phyloP scores from a whole-genome alignment of 2,113 vertebrate species.

The Electrona antarctica region DNA sequence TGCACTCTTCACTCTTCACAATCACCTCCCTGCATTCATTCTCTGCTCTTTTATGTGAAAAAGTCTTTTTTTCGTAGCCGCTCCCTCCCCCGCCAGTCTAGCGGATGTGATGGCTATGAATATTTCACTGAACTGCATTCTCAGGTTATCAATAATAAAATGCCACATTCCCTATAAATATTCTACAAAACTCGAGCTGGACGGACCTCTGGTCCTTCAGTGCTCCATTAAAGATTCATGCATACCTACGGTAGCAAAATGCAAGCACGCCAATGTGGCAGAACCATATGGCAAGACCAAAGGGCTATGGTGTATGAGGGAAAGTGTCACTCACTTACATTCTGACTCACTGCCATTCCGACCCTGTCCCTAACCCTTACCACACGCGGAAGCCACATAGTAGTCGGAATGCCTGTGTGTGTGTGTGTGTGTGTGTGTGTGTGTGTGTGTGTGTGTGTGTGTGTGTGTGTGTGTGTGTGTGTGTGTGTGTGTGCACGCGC shows the following conservation, averaged over 20 bases:
- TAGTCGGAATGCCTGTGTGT: slow-evolving; percentile 12
- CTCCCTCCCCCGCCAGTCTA: slow-evolving; percentile 49
- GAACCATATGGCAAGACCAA: slow-evolving; percentile 35
- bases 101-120: slow-evolving; percentile 66
- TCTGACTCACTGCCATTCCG: too few species aligned
- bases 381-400: too few species aligned
- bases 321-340: too few species aligned
- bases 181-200: slow-evolving; percentile 78
- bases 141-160: slow-evolving; percentile 81
- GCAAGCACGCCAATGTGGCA: slow-evolving; percentile 50
- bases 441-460: slow-evolving; percentile 4
- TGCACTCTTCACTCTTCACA: slow-evolving; percentile 8
- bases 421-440: slow-evolving; percentile 15
- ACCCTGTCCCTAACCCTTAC: too few species aligned
- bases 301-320: slow-evolving; percentile 15
- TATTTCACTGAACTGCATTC: slow-evolving; percentile 80
- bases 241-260: slow-evolving; percentile 51
- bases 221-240: slow-evolving; percentile 72
- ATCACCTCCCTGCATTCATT: slow-evolving; percentile 20
- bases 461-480: not conserved
- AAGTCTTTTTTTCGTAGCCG: slow-evolving; percentile 13
- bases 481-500: not conserved
- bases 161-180: slow-evolving; percentile 78
- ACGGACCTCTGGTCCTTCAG: slow-evolving; percentile 53
- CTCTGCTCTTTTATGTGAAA: slow-evolving; percentile 34